Evolutionary conservation across 2,888 invertebrate species (phyloP).

Genomic region (Strigamia maritima): DNA sequence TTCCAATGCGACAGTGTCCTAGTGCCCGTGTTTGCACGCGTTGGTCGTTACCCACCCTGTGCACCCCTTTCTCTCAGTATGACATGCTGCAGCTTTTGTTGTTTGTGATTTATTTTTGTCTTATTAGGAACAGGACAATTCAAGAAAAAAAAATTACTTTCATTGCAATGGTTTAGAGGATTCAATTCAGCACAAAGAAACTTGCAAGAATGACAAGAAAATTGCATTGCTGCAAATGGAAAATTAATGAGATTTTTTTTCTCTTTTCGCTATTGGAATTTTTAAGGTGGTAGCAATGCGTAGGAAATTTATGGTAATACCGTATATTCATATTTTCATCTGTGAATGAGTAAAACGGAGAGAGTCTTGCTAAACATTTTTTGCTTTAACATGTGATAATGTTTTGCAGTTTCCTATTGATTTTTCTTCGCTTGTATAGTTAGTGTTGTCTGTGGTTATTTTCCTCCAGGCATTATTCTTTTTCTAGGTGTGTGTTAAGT

Average conservation of each 20-base stretch:
- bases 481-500: neutral
- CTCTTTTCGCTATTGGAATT: neutral
- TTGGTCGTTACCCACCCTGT: conserved; percentile 16
- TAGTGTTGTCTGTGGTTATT: neutral
- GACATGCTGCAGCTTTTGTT: conserved; percentile 30
- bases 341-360: neutral
- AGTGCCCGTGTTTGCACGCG: conserved; percentile 22
- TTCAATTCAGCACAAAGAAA: conserved; percentile 12
- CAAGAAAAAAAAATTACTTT: conserved; percentile 11
- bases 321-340: conserved; percentile 7
- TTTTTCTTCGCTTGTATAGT: neutral
- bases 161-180: conserved; percentile 31
- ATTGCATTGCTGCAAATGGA: conserved; percentile 34
- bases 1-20: conserved; percentile 34
- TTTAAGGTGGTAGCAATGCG: neutral
- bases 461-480: neutral
- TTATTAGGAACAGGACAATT: conserved; percentile 31
- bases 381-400: neutral
- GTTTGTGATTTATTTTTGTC: conserved; percentile 25
- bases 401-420: neutral
- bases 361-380: neutral
- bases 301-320: conserved; percentile 22
- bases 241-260: conserved; percentile 30
- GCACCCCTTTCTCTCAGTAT: neutral
- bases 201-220: conserved; percentile 28